Base-by-base conservation (phyloP, 2,113 vertebrate genomes). In the Aptenodytes forsteri region DNA sequence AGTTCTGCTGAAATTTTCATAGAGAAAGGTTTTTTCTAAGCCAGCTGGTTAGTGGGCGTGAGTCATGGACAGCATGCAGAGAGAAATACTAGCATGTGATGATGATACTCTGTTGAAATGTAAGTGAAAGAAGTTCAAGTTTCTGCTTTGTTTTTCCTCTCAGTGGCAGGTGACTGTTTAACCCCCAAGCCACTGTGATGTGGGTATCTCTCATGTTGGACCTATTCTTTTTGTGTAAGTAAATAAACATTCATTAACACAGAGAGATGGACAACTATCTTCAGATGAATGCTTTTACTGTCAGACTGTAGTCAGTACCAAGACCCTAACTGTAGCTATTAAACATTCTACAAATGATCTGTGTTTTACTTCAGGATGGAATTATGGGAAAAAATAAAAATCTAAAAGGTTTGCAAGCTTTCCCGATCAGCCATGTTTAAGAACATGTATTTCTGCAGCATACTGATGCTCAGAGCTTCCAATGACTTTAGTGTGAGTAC, bases 11-110 rank as follows among this genome's bases (percentile, higher is more conserved):
- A 87, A 78, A 40, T 75, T 94, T 94, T 71, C 89, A n/a, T 52
- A 78, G 34, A 76, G 38, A 93, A 89, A 67, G n/a, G 3, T 69
- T 96, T 95, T 84, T 87, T 52, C 73, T 76, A 72, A 95, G 44
- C 61, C 96, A 97, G 69, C 54, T 97, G 95, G 91, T 93, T 95
- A 91, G 93, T 97, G 93, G 95, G 96, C 7, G 49, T 85, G 73
- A 94, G 58, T 72, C 78, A 87, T 9, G 89, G 84, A 55, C 44
- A 93, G 15, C 34, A 87, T 19, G 30, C 44, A 87, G 38, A 78
- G 42, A 89, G n/a, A 89, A 87, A 82, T 59, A 71, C 52, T 61
- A 75, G 70, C 23, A 38, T 55, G 70, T 71, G 80, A 79, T 82
- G 56, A 75, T 56, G 65, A 72, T 56, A 56, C 29, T 91, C 21